Evolutionary conservation across 2,888 invertebrate genomes (phyloP).

Genomic region (Galerucella pusilla): DNA sequence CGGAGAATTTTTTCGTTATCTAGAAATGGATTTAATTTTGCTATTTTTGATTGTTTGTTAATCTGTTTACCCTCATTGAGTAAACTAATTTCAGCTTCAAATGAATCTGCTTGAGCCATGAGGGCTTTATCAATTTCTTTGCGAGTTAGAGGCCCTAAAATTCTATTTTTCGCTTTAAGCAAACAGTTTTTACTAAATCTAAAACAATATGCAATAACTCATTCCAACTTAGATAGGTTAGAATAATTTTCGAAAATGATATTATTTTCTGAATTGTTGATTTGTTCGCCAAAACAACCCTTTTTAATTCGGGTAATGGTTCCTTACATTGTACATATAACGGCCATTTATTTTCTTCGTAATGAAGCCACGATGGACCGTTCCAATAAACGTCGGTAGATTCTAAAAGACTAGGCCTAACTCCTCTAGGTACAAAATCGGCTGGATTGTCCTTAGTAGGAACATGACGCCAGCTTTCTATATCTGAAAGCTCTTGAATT

Average conservation of each 20-base stretch:
- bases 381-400: slow-evolving; percentile 28
- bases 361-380: slow-evolving; percentile 30
- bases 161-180: not conserved
- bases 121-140: not conserved
- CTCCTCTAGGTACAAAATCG: slow-evolving; percentile 34
- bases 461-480: slow-evolving; percentile 37
- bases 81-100: too few species aligned
- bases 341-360: slow-evolving; percentile 16
- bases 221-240: not conserved
- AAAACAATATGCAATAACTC: not conserved
- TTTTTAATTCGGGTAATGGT: slow-evolving; percentile 12
- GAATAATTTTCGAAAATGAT: not conserved
- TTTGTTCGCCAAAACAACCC: not conserved
- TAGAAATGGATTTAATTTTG: too few species aligned
- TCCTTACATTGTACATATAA: not conserved
- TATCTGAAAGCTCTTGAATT: slow-evolving; percentile 32
- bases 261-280: not conserved
- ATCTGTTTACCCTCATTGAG: too few species aligned
- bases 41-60: too few species aligned
- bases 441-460: slow-evolving; percentile 16
- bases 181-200: slow-evolving; percentile 27
- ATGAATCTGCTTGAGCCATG: too few species aligned
- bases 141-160: not conserved
- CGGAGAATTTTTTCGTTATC: too few species aligned
- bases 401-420: slow-evolving; percentile 19